These are phyloP conservation scores for Euphonia xanthogaster DNA, from an alignment of 2,797 vertebrate species.

Conservation along the genomic window DNA sequence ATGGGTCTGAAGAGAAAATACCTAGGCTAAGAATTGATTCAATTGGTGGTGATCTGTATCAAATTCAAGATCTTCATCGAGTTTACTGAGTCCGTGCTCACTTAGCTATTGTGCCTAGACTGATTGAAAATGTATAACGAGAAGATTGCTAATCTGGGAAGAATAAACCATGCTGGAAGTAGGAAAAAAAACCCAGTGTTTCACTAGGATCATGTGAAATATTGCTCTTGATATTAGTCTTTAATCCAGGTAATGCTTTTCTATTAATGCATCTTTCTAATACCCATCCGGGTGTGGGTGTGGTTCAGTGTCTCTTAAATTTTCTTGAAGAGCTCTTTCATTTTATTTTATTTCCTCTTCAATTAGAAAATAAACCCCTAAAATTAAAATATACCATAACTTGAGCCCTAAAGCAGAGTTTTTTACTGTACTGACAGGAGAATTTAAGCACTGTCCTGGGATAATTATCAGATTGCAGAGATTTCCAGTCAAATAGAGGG, in stretches of 20 bases:
- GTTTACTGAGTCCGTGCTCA: neutral
- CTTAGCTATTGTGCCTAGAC: neutral
- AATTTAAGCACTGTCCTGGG: neutral
- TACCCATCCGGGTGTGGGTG: accelerated
- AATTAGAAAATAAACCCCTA: neutral
- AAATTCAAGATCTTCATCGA: neutral
- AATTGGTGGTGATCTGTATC: neutral
- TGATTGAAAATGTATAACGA: neutral
- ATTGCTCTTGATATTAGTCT: neutral
- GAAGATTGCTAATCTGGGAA: neutral
- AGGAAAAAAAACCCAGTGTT: neutral
- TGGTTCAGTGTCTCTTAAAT: neutral
- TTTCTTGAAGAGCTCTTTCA: neutral
- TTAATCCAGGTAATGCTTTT: neutral
- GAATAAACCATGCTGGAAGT: neutral
- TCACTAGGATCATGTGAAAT: neutral
- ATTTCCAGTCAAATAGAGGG: neutral
- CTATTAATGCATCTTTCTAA: neutral
- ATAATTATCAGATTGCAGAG: neutral
- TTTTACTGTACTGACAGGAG: accelerated
- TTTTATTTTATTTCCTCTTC: neutral
- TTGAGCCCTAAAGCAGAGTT: neutral
- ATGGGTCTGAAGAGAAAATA: neutral
- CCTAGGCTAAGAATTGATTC: neutral
- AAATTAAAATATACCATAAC: neutral